Evolutionary conservation across 2,113 vertebrate genomes (phyloP).

Genomic region (Stegastes partitus): DNA sequence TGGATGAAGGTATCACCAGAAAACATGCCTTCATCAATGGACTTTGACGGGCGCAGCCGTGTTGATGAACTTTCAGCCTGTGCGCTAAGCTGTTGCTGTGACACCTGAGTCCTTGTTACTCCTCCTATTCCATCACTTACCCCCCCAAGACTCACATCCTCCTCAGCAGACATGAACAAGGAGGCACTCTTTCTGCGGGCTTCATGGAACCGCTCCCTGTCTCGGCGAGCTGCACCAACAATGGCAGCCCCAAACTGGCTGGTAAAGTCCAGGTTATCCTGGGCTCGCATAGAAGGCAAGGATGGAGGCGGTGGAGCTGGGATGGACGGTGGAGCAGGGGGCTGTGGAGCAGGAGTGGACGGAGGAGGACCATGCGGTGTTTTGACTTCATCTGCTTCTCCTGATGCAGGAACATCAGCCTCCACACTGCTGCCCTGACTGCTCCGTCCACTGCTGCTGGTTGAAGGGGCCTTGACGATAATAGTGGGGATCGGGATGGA

Average conservation of each 20-base stretch:
- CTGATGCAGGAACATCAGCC: constrained; percentile 82
- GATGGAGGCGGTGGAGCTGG: constrained; percentile 85
- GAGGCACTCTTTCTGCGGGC: constrained; percentile 91
- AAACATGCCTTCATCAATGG: constrained; percentile 96
- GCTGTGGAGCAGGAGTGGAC: constrained; percentile 89
- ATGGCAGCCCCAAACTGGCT: constrained; percentile 94
- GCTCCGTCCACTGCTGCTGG: constrained; percentile 94
- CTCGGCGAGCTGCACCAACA: constrained; percentile 91
- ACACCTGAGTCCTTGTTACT: constrained; percentile 74
- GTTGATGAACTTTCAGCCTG: constrained; percentile 79
- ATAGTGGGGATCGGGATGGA: constrained; percentile 95
- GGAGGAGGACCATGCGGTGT: constrained; percentile 81
- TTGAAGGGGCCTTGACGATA: constrained; percentile 94
- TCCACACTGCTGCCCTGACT: constrained; percentile 96
- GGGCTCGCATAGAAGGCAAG: constrained; percentile 81
- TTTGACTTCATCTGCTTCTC: constrained; percentile 79
- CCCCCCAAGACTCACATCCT: constrained; percentile 72
- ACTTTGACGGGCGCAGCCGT: constrained; percentile 91
- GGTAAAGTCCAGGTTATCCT: constrained; percentile 90
- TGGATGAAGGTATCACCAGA: constrained; percentile 91
- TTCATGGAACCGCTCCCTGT: constrained; percentile 91
- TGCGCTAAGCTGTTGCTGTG: constrained; percentile 78
- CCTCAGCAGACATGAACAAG: constrained; percentile 94
- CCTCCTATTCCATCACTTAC: constrained; percentile 70
- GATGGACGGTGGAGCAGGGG: constrained; percentile 86